These are phyloP conservation scores for Brachypteracias leptosomus DNA, from an alignment of 2,113 vertebrate genomes.

Conservation along the genomic window DNA sequence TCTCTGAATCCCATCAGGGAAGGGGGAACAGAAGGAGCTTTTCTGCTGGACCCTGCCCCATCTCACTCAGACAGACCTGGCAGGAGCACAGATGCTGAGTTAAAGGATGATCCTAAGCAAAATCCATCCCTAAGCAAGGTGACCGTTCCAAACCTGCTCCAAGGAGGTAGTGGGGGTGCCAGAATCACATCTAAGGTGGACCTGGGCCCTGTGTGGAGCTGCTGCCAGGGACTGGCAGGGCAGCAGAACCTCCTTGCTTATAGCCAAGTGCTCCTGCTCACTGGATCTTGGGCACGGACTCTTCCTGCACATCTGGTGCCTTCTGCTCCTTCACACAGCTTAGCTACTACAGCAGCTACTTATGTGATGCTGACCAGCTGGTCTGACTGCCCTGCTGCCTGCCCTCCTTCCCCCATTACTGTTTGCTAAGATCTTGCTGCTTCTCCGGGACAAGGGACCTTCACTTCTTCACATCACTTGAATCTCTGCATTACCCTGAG, in stretches of 20 bases:
- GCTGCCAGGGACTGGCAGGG: not conserved
- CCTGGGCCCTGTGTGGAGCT: not conserved
- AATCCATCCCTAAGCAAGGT: not conserved
- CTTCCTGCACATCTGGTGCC: not conserved
- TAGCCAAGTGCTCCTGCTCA: not conserved
- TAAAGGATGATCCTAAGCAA: not conserved
- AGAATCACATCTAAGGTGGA: not conserved
- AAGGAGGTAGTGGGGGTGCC: not conserved
- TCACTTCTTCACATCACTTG: not conserved
- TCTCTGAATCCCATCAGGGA: not conserved
- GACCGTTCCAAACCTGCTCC: not conserved
- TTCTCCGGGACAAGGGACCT: not conserved
- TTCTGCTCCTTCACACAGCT: not conserved
- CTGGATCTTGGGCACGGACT: not conserved
- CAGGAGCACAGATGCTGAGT: not conserved
- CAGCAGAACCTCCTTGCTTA: not conserved
- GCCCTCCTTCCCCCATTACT: not conserved
- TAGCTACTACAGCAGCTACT: not conserved
- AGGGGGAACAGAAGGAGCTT: not conserved
- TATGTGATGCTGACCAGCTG: not conserved
- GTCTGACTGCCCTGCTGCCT: not conserved
- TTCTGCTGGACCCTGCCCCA: not conserved
- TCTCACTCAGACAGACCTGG: not conserved
- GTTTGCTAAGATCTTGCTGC: not conserved
- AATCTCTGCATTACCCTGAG: not conserved